Conservation (phyloP, 1,140 invertebrate species). For the Notospermus geniculatus region DNA sequence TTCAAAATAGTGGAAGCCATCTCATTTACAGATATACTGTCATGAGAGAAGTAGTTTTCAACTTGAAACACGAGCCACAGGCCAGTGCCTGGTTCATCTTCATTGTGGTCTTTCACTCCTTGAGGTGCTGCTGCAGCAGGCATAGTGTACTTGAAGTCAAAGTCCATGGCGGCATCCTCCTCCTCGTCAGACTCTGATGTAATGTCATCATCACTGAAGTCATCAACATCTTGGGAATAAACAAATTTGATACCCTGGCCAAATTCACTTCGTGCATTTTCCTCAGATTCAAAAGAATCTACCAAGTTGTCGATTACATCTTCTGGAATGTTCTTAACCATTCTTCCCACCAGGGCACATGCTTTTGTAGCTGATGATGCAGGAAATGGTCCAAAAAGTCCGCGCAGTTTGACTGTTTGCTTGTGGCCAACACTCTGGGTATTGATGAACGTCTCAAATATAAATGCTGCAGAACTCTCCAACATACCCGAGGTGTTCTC, state of each 20-base stretch:
- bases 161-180: constrained; percentile 45
- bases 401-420: constrained; percentile 39
- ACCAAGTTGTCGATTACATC: constrained; percentile 17
- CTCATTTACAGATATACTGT: constrained; percentile 35
- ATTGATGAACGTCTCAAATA: constrained; percentile 64
- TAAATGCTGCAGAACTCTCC: constrained; percentile 64
- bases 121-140: neutral
- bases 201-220: constrained; percentile 21
- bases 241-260: constrained; percentile 46
- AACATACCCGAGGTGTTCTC: constrained; percentile 61
- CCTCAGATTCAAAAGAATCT: constrained; percentile 29
- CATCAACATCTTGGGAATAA: constrained; percentile 12
- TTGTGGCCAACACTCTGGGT: constrained; percentile 60
- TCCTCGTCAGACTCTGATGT: constrained; percentile 41
- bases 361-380: constrained; percentile 43
- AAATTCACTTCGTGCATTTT: constrained; percentile 39
- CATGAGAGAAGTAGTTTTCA: constrained; percentile 29
- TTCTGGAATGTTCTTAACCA: constrained; percentile 46
- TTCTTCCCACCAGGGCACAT: constrained; percentile 39
- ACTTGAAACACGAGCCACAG: constrained; percentile 40
- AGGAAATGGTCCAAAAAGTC: constrained; percentile 52
- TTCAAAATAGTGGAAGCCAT: constrained; percentile 45
- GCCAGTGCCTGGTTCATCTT: constrained; percentile 17
- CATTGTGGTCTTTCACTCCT: neutral
- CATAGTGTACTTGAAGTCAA: constrained; percentile 56